A percentile compares a stretch with the other conserved stretches of the same genome.
phyloP scores from a whole-genome alignment of 2,113 vertebrate species.

The Microcebus tavaratra region DNA sequence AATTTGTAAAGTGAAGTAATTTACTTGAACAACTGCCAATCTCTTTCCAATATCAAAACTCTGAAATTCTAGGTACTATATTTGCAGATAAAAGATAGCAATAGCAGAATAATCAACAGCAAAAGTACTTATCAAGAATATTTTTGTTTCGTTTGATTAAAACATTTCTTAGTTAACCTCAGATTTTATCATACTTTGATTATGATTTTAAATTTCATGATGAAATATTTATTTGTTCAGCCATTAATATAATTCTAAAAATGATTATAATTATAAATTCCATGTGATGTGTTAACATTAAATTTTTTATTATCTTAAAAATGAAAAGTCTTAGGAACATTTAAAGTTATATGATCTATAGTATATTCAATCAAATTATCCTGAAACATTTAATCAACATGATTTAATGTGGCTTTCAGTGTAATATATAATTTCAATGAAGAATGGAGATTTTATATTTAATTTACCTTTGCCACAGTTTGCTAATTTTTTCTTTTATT shows the following conservation, averaged over 20 bases:
- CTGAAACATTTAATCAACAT: not conserved
- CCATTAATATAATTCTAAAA: not conserved
- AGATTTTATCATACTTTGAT: conserved; percentile 66
- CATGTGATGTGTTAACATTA: not conserved
- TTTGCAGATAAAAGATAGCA: not conserved
- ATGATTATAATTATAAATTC: not conserved
- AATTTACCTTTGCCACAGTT: conserved; percentile 42
- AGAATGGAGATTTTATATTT: conserved; percentile 30
- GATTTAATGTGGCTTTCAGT: conserved; percentile 48
- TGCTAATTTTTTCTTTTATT: not conserved
- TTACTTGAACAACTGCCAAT: not conserved
- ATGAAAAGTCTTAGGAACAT: not conserved
- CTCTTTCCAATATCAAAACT: not conserved
- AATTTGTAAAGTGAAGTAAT: not conserved
- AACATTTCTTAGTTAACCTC: not conserved
- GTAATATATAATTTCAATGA: conserved; percentile 4
- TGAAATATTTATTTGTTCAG: conserved; percentile 25
- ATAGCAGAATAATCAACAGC: not conserved
- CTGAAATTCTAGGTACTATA: not conserved
- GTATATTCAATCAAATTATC: conserved; percentile 36
- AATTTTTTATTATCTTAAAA: not conserved
- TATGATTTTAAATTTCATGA: not conserved
- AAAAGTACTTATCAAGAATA: not conserved
- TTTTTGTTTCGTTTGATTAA: conserved; percentile 24
- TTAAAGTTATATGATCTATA: not conserved